A percentile compares a stretch with the other conserved stretches of the same genome.
These are phyloP conservation scores for Amphiura filiformis DNA, from an alignment of 35 echinoderm and acorn worm genomes.

Conservation along the genomic window DNA sequence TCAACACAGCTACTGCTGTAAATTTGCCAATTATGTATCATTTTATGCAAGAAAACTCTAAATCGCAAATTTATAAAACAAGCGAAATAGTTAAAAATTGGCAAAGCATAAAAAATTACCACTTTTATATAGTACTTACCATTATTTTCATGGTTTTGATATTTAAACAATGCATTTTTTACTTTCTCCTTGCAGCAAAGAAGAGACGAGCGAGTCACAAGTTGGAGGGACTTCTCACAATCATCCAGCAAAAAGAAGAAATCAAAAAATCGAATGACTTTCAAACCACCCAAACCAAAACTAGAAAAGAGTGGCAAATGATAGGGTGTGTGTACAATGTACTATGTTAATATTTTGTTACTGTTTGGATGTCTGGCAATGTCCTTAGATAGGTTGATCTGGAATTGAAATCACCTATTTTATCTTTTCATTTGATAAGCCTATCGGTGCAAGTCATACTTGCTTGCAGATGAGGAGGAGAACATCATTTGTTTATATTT, in stretches of 20 bases:
- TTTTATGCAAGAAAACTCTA: too few species aligned
- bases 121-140: not conserved
- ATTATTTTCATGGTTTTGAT: not conserved
- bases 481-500: too few species aligned
- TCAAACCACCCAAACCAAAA: constrained; percentile 95
- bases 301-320: constrained; percentile 59
- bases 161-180: not conserved
- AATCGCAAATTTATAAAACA: too few species aligned
- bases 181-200: constrained; percentile 50
- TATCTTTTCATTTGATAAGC: too few species aligned
- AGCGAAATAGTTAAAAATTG: not conserved
- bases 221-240: constrained; percentile 79
- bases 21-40: too few species aligned
- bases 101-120: not conserved
- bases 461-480: too few species aligned
- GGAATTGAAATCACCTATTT: too few species aligned
- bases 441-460: too few species aligned
- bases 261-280: constrained; percentile 66
- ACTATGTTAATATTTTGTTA: too few species aligned
- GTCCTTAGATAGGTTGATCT: too few species aligned
- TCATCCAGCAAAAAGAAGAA: constrained; percentile 76
- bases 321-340: not conserved
- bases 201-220: constrained; percentile 75
- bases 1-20: too few species aligned
- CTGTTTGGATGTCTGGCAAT: too few species aligned